Evolutionary conservation across 2,797 vertebrate genomes (phyloP).

Genomic region (Poeciliopsis turneri): DNA sequence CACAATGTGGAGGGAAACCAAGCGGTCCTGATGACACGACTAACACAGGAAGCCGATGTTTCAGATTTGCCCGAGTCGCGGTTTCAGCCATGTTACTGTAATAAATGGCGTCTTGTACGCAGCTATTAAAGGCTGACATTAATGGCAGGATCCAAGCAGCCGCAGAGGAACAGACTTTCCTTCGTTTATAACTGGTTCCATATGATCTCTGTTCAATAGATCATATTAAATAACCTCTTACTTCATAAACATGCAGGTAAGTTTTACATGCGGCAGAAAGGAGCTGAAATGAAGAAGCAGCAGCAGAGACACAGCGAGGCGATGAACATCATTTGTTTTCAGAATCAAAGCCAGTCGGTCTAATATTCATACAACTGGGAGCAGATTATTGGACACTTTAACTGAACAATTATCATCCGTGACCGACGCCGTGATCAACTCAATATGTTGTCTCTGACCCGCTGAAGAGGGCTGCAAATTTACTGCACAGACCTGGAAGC

Average conservation of each 20-base stretch:
- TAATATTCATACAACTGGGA: conserved; percentile 19
- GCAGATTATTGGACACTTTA: conserved; percentile 67
- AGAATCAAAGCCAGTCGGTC: background rate
- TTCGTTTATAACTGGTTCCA: conserved; percentile 70
- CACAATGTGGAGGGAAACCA: background rate
- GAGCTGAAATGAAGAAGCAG: background rate
- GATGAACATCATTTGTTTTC: conserved; percentile 15
- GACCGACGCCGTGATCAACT: conserved; percentile 73
- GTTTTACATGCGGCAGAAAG: no score
- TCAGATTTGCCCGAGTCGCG: background rate
- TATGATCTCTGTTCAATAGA: conserved; percentile 49
- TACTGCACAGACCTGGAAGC: conserved; percentile 63
- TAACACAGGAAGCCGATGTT: background rate
- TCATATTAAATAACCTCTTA: conserved; percentile 33
- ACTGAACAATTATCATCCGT: conserved; percentile 73
- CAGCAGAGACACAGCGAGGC: background rate
- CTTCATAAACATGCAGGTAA: background rate
- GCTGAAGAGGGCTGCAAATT: conserved; percentile 62
- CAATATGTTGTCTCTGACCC: conserved; percentile 75
- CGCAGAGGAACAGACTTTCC: conserved; percentile 22
- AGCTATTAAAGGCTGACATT: conserved; percentile 38
- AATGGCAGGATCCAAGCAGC: conserved; percentile 55
- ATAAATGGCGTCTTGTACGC: conserved; percentile 20
- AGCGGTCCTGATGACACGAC: background rate
- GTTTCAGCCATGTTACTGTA: background rate